These are phyloP conservation scores for Chloropsis hardwickii DNA, from an alignment of 2,113 vertebrate genomes.

Conservation along the genomic window DNA sequence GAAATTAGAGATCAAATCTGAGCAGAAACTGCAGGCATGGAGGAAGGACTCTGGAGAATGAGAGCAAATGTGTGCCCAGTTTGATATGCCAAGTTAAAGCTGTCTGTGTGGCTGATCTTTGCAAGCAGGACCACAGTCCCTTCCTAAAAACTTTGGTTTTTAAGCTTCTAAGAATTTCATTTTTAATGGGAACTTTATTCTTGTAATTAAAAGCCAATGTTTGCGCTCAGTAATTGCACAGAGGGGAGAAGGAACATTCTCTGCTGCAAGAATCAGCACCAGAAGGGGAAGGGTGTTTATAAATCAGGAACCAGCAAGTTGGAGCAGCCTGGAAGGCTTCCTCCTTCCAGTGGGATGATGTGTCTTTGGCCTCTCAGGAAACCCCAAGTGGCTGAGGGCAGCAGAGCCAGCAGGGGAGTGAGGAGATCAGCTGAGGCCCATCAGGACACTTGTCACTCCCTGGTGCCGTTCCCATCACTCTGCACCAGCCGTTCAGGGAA, in stretches of 20 bases:
- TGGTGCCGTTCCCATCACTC: fast-evolving
- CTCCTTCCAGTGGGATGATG: neutral
- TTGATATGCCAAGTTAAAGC: neutral
- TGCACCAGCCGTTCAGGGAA: fast-evolving
- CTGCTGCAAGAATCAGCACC: neutral
- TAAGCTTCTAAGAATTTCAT: neutral
- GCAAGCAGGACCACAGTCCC: neutral
- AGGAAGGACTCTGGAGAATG: neutral
- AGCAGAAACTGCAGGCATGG: neutral
- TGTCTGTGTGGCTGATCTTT: neutral
- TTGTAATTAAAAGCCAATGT: neutral
- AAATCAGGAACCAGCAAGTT: neutral
- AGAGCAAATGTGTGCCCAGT: neutral
- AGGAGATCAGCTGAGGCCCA: neutral
- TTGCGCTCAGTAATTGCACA: neutral
- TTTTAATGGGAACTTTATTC: neutral
- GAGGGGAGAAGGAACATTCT: neutral
- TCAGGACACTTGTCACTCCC: neutral
- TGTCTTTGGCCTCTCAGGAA: neutral
- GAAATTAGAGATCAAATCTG: neutral
- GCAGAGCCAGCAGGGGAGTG: neutral
- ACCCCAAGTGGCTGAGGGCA: neutral
- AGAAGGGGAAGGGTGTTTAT: neutral
- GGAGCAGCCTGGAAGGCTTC: neutral
- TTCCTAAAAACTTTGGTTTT: neutral